Evolutionary conservation across 2,113 vertebrate genomes (phyloP), one percentile per base, ranked within the genome.

Genomic region (Anarhynchus alexandrinus): DNA sequence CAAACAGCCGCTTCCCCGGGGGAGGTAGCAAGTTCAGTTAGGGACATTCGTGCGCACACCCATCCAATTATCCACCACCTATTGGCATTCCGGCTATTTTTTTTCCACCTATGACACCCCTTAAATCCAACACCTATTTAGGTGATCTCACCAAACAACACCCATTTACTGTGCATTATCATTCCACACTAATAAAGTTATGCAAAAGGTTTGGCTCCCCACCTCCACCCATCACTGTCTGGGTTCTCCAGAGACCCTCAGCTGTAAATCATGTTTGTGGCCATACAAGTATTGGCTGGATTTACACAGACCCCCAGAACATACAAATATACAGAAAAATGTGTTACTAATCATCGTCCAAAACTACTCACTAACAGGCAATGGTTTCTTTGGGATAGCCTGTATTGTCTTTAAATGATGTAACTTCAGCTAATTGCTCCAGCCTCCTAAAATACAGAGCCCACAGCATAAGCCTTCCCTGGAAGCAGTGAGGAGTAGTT

Each of bases 1-100:
- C 54, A 34, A 27, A 34, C 45, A 83, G 83, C 14, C 1, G 2
- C 54, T 74, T 67, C 36, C 2, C 7, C 21, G 11, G 15, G 11
- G 19, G 69, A 70, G 21, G 51, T 2, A 43, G 27, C 8, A 73
- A 45, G 10, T 11, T 83, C 17, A 16, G 15, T 10, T 77, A 36
- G 65, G 38, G 47, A 25, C 26, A 13, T 40, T 25, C 1, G 4
- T 12, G 10, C 2, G 0, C 1, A 1, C 29, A 6, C 29, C 30
- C 16, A n/a, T 49, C 20, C 7, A 5, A 1, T 40, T 82, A 62
- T 5, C 42, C n/a, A 58, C 79, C 79, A 55, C 10, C 34, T 72
- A 3, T 4, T 62, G 43, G 20, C 40, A 25, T 36, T 89, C 64
- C 61, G 43, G 27, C 18, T 25, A 1, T 7, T 47, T 66, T 88